Evolutionary conservation across 2,797 vertebrate species (phyloP).

Genomic region (Eulemur rubriventer): DNA sequence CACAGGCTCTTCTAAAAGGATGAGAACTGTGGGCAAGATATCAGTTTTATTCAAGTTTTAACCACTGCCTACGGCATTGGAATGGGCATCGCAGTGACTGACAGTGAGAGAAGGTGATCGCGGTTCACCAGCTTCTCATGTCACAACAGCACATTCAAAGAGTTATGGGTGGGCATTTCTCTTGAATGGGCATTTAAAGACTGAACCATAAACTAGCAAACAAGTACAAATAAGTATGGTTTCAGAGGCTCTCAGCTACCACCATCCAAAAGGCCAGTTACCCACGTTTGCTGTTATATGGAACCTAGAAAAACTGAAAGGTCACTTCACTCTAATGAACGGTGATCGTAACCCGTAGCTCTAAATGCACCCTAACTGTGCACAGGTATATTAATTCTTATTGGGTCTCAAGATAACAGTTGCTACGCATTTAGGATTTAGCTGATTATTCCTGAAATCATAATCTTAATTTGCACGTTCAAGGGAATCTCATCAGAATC

Average conservation of each 20-base stretch:
- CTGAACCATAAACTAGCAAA: slow-evolving; percentile 82
- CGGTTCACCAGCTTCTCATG: slow-evolving; percentile 72
- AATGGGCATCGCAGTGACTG: slow-evolving; percentile 60
- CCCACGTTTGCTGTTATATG: not conserved
- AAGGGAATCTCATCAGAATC: not conserved
- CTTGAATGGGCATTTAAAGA: slow-evolving; percentile 80
- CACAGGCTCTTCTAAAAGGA: not conserved
- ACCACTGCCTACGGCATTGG: not conserved
- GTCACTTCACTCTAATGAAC: not conserved
- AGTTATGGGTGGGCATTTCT: slow-evolving; percentile 78
- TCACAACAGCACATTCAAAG: slow-evolving; percentile 59
- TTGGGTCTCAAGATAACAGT: slow-evolving; percentile 1
- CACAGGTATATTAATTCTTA: not conserved
- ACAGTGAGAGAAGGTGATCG: slow-evolving; percentile 73
- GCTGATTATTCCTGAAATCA: not conserved
- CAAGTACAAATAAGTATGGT: slow-evolving; percentile 78
- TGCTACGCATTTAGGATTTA: not conserved
- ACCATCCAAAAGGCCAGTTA: slow-evolving; percentile 63
- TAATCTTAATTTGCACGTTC: not conserved
- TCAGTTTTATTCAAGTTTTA: not conserved
- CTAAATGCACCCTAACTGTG: not conserved
- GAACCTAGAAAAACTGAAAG: not conserved
- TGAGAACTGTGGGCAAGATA: not conserved
- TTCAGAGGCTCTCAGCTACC: slow-evolving; percentile 67
- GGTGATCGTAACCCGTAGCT: fast-evolving